These are phyloP conservation scores for Heteromyza rotundicornis DNA, from an alignment of 2,888 invertebrate species.

Conservation along the genomic window DNA sequence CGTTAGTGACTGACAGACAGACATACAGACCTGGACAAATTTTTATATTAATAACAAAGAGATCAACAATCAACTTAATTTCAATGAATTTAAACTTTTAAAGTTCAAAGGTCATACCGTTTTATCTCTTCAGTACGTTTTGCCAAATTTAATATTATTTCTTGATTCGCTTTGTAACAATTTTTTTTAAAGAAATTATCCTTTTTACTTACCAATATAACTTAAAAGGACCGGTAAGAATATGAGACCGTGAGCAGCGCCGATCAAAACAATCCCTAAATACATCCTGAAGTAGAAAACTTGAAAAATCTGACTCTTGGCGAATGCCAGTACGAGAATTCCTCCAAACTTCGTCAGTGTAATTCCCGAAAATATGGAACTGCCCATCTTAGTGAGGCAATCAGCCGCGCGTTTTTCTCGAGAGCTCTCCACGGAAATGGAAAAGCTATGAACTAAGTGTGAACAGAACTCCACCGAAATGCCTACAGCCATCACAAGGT, in stretches of 20 bases:
- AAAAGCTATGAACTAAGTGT: constrained; percentile 93
- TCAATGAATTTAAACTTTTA: too few relatives aligned
- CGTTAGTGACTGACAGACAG: too few relatives aligned
- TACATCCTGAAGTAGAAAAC: constrained; percentile 98
- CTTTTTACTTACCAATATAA: constrained; percentile 87
- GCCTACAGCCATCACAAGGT: constrained; percentile 97
- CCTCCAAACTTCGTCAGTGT: constrained; percentile 98
- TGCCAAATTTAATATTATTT: too few relatives aligned
- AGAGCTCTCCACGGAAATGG: constrained; percentile 75
- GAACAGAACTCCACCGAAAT: constrained; percentile 99
- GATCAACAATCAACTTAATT: too few relatives aligned
- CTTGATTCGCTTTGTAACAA: too few relatives aligned
- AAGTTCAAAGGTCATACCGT: too few relatives aligned
- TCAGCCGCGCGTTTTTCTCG: constrained; percentile 81
- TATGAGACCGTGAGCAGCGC: constrained; percentile 95
- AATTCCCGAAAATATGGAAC: constrained; percentile 95
- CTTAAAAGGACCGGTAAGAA: constrained; percentile 97
- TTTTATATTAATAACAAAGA: too few relatives aligned
- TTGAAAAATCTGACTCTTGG: constrained; percentile 96
- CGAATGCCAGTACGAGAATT: constrained; percentile 94
- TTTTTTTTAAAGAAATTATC: too few relatives aligned
- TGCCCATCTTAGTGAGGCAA: constrained; percentile 89
- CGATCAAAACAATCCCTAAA: constrained; percentile 94
- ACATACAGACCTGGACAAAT: too few relatives aligned
- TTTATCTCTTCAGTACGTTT: too few relatives aligned